Percentiles rank a stretch among this genome's conserved stretches.
These are phyloP conservation scores for Carcina quercana DNA, from an alignment of 2,888 invertebrate species.

Conservation along the genomic window DNA sequence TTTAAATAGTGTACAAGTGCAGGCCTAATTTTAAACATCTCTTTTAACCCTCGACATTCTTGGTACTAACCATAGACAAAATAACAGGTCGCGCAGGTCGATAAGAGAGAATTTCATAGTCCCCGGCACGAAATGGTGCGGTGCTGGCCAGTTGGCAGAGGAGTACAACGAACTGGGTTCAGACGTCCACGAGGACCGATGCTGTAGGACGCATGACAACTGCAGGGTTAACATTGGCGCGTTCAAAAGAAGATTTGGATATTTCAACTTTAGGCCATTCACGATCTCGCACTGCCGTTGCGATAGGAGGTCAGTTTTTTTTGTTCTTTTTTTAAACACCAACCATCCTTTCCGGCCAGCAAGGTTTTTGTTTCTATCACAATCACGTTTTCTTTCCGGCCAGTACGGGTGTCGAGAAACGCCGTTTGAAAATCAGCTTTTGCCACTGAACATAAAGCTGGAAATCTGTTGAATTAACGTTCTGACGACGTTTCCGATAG, in stretches of 20 bases:
- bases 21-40: too few relatives aligned
- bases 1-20: too few relatives aligned
- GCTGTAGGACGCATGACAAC: conserved; percentile 84
- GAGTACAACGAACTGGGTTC: conserved; percentile 76
- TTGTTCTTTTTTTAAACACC: too few relatives aligned
- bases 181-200: conserved; percentile 74
- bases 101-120: conserved; percentile 72
- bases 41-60: too few relatives aligned
- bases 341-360: too few relatives aligned
- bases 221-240: conserved; percentile 78
- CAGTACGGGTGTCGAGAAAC: too few relatives aligned
- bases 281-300: conserved; percentile 85
- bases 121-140: conserved; percentile 86
- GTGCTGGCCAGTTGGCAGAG: conserved; percentile 73
- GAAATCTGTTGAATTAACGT: too few relatives aligned
- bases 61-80: conserved; percentile 18
- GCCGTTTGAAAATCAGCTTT: conserved; percentile 7
- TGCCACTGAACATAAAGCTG: too few relatives aligned
- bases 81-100: conserved; percentile 56
- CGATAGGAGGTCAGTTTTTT: conserved; percentile 80
- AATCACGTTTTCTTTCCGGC: conserved; percentile 11
- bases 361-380: conserved; percentile 19
- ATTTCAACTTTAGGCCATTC: conserved; percentile 81
- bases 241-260: conserved; percentile 74
- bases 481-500: too few relatives aligned